These are phyloP conservation scores for Marasmarcha lunaedactyla DNA, from an alignment of 2,888 invertebrate genomes.

Conservation along the genomic window DNA sequence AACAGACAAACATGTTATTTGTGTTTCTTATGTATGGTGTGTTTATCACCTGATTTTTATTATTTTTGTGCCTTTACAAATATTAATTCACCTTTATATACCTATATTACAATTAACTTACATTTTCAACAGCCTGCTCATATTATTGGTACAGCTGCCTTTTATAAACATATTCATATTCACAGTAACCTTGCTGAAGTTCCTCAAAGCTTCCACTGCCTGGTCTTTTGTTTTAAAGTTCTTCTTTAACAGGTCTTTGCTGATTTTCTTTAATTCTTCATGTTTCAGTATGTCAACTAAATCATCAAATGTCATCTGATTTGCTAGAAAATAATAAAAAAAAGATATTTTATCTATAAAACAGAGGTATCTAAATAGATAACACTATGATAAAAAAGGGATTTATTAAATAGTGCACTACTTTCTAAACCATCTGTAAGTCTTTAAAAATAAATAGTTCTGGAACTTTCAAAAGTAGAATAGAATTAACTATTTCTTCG, in stretches of 20 bases:
- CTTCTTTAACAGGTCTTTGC: slow-evolving; percentile 36
- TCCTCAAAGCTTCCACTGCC: slow-evolving; percentile 26
- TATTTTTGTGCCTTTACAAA: no score
- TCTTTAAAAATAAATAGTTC: no score
- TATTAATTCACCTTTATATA: no score
- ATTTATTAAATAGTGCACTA: no score
- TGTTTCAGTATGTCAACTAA: slow-evolving; percentile 27
- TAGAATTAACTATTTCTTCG: no score
- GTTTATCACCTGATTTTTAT: no score
- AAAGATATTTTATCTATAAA: background rate
- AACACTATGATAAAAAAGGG: background rate
- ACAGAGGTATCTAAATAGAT: background rate
- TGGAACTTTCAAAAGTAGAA: no score
- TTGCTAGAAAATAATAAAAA: slow-evolving; percentile 10
- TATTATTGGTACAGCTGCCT: slow-evolving; percentile 23
- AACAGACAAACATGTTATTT: no score
- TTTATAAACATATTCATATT: slow-evolving; percentile 31
- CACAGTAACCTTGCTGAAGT: slow-evolving; percentile 23
- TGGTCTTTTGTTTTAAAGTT: slow-evolving; percentile 32
- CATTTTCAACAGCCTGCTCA: slow-evolving; percentile 32
- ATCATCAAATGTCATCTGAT: slow-evolving; percentile 26
- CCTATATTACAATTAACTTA: no score
- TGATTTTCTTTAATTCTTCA: slow-evolving; percentile 37
- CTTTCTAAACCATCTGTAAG: no score
- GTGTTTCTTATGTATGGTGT: no score